Conservation (phyloP, 2,888 invertebrate genomes). For the Chaitophorus viminalis region DNA sequence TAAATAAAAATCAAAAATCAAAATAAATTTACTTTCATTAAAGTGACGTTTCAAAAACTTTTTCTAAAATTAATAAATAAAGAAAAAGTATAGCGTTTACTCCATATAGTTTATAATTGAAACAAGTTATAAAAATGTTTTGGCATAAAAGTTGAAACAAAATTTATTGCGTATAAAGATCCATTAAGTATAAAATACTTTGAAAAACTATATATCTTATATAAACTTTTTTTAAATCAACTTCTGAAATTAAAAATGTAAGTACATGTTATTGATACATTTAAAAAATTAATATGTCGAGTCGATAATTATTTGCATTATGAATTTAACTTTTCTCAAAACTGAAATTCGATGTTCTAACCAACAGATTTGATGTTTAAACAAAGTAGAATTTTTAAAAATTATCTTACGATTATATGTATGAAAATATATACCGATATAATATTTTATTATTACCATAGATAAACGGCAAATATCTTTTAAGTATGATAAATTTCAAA, state of each 20-base stretch:
- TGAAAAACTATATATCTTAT: neutral
- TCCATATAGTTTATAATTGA: neutral
- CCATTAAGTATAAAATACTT: neutral
- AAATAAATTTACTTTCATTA: conserved; percentile 1
- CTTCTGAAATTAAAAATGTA: neutral
- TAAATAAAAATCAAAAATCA: neutral
- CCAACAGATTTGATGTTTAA: neutral
- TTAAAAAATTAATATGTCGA: neutral
- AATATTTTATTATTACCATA: neutral
- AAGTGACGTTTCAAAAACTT: neutral
- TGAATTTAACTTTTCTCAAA: neutral
- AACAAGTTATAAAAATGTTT: conserved; percentile 7
- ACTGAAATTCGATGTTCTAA: neutral
- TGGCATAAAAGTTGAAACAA: neutral
- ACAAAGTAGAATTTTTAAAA: neutral
- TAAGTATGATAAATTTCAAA: neutral
- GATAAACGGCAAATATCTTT: neutral
- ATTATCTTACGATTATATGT: no score
- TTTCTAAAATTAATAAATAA: conserved; percentile 2
- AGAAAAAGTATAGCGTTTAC: neutral
- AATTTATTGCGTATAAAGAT: neutral
- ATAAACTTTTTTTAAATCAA: neutral
- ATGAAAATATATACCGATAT: neutral
- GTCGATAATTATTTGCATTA: neutral
- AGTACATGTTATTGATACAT: neutral